Evolutionary conservation across 2,888 invertebrate species (phyloP).

Genomic region (Catocala fraxini): DNA sequence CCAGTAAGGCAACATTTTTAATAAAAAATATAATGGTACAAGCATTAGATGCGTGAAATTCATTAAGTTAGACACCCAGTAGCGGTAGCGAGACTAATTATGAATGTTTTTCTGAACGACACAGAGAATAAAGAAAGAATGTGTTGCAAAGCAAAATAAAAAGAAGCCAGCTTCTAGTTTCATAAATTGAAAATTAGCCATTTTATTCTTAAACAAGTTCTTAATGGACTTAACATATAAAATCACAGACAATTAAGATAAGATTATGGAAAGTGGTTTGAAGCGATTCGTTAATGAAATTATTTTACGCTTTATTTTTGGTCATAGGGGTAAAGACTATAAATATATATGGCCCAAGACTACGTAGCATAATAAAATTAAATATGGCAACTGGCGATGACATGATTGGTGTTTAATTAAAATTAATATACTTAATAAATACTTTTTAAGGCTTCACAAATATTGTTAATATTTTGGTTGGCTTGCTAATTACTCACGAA

Average conservation of each 20-base stretch:
- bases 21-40: constrained; percentile 60
- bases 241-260: constrained; percentile 1
- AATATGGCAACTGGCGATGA: too few species aligned
- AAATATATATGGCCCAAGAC: too few species aligned
- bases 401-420: too few species aligned
- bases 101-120: constrained; percentile 53
- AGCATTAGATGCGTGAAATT: constrained; percentile 73
- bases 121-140: constrained; percentile 39
- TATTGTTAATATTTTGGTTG: too few species aligned
- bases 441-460: too few species aligned
- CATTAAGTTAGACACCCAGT: constrained; percentile 76
- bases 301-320: too few species aligned
- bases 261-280: neutral
- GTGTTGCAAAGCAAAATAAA: constrained; percentile 6
- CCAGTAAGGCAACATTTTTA: constrained; percentile 59
- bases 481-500: too few species aligned
- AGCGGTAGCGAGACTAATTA: constrained; percentile 64
- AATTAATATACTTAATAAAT: too few species aligned
- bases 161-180: neutral
- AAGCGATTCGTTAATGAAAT: too few species aligned
- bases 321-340: too few species aligned
- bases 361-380: too few species aligned
- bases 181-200: neutral
- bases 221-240: constrained; percentile 3
- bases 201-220: constrained; percentile 7